These are phyloP conservation scores for Phaethornis superciliosus DNA, from an alignment of 2,113 vertebrate species.

Conservation along the genomic window DNA sequence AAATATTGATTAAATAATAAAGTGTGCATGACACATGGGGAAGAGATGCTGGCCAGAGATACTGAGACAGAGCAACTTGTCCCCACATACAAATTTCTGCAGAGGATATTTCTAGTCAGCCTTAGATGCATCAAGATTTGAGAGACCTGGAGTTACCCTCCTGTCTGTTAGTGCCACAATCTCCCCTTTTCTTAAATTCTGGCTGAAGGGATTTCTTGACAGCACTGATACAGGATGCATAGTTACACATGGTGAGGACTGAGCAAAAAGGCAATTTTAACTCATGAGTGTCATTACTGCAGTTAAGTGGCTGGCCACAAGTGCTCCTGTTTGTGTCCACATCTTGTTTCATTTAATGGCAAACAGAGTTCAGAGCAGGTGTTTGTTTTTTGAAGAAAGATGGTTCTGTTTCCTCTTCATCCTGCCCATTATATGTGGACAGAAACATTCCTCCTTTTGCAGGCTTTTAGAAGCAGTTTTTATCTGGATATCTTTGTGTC, in stretches of 20 bases:
- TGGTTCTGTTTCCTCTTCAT: neutral
- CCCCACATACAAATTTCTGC: neutral
- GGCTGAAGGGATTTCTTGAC: neutral
- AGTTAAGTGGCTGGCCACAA: neutral
- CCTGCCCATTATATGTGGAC: neutral
- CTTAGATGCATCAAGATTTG: neutral
- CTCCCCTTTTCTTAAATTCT: neutral
- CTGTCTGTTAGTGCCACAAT: neutral
- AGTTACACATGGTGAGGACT: neutral
- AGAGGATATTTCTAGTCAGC: neutral
- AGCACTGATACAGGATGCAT: neutral
- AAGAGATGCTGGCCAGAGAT: neutral
- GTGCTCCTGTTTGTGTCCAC: neutral
- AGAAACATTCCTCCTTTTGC: neutral
- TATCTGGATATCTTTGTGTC: neutral
- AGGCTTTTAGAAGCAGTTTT: neutral
- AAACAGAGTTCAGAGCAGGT: neutral
- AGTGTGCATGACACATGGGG: neutral
- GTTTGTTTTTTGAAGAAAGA: neutral
- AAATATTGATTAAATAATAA: neutral
- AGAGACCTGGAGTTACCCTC: neutral
- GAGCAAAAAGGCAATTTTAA: neutral
- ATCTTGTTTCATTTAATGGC: neutral
- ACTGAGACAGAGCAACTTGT: neutral
- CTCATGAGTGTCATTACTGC: neutral